Percentiles rank a stretch among this genome's conserved stretches.
Conservation (phyloP, 2,888 invertebrate genomes). For the Agrypnus murinus region DNA sequence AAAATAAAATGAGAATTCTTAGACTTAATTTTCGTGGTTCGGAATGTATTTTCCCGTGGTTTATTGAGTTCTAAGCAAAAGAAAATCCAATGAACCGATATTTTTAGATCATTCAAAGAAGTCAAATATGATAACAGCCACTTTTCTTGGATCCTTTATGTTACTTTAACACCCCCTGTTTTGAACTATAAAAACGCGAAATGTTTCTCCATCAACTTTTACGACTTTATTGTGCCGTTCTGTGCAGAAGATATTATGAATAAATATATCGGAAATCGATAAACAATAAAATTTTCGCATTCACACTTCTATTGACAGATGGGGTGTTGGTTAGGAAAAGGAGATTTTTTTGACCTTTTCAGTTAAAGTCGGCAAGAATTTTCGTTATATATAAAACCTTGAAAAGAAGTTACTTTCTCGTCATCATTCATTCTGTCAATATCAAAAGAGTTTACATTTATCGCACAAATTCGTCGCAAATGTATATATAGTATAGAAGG, state of each 20-base stretch:
- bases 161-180: conserved; percentile 26
- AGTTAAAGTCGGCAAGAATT: not conserved
- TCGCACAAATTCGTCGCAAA: conserved; percentile 25
- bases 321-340: not conserved
- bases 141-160: conserved; percentile 22
- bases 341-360: not conserved
- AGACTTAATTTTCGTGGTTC: too few species aligned
- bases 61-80: not conserved
- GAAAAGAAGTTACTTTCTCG: not conserved
- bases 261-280: conserved; percentile 29
- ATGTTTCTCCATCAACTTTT: conserved; percentile 21
- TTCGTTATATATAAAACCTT: too few species aligned
- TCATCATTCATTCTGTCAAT: conserved; percentile 25
- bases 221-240: conserved; percentile 33
- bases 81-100: not conserved
- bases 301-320: conserved; percentile 15
- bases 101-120: conserved; percentile 15
- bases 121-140: conserved; percentile 27
- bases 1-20: too few species aligned
- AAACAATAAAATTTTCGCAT: conserved; percentile 26
- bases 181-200: conserved; percentile 24
- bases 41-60: not conserved
- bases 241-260: conserved; percentile 31
- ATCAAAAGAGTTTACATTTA: conserved; percentile 21
- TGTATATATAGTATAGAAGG: conserved; percentile 20